Conservation (phyloP, 64 coral and sea anemone genomes). For the Trachythela sp. region DNA sequence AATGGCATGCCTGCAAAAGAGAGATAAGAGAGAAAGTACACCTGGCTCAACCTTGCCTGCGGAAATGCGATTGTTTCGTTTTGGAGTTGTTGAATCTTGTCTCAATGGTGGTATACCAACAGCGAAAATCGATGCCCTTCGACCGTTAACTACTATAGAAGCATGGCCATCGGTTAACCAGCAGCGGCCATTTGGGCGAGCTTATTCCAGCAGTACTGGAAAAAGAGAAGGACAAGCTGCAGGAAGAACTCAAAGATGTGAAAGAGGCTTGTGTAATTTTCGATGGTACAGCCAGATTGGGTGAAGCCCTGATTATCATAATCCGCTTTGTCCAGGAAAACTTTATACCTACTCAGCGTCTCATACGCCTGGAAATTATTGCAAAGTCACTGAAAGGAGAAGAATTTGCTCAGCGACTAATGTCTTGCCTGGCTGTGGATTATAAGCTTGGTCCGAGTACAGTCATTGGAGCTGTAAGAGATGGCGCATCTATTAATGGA, state of each 20-base stretch:
- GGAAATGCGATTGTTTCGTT: no score
- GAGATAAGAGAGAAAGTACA: slow-evolving; percentile 24
- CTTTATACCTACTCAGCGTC: not conserved
- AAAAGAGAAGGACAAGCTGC: no score
- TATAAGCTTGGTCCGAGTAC: not conserved
- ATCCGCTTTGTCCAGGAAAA: no score
- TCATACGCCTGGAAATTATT: not conserved
- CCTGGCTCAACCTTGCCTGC: slow-evolving; percentile 28
- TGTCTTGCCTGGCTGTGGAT: not conserved
- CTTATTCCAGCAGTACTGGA: no score
- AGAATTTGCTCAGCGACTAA: not conserved
- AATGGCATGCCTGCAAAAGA: slow-evolving; percentile 34
- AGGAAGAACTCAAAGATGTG: no score
- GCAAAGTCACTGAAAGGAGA: slow-evolving; percentile 6
- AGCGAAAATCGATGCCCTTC: slow-evolving; percentile 43
- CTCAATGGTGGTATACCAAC: slow-evolving; percentile 42
- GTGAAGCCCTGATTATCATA: not conserved
- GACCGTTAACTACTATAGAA: slow-evolving; percentile 47
- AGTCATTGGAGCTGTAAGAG: not conserved
- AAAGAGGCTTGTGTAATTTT: slow-evolving; percentile 7
- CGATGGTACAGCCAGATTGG: not conserved
- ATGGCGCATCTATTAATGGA: not conserved
- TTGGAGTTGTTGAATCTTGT: slow-evolving; percentile 44
- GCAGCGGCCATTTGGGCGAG: slow-evolving; percentile 34
- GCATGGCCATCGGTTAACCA: slow-evolving; percentile 52